Evolutionary conservation across 2,888 invertebrate species (phyloP).

Genomic region (Electrophaes corylata): DNA sequence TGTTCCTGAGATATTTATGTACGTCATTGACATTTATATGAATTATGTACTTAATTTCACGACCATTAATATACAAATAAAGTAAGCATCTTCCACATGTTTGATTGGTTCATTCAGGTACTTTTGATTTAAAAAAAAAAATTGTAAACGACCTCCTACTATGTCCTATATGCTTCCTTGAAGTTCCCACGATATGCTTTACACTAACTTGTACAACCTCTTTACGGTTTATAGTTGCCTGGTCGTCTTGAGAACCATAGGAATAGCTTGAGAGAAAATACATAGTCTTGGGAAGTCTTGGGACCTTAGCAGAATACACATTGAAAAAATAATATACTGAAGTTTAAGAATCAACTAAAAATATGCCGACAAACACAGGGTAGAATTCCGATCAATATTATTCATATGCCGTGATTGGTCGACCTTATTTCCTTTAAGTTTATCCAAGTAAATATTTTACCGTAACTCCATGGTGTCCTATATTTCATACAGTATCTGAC

Average conservation of each 20-base stretch:
- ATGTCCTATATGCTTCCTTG: background rate
- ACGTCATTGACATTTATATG: too few relatives aligned
- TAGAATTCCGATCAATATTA: too few relatives aligned
- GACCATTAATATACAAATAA: too few relatives aligned
- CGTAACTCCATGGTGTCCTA: background rate
- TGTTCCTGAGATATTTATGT: background rate
- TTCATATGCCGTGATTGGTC: too few relatives aligned
- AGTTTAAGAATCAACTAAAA: too few relatives aligned
- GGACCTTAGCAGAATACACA: background rate
- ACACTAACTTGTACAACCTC: slow-evolving; percentile 6
- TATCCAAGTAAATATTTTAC: background rate
- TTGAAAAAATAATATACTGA: background rate
- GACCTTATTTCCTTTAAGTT: background rate
- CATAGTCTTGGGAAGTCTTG: background rate
- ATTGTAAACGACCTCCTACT: background rate
- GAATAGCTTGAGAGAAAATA: slow-evolving; percentile 11
- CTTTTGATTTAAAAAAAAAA: too few relatives aligned
- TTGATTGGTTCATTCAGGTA: background rate
- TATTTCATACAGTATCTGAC: background rate
- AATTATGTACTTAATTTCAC: too few relatives aligned
- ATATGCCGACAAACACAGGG: too few relatives aligned
- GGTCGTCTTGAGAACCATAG: slow-evolving; percentile 24
- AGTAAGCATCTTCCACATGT: background rate
- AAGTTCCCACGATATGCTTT: slow-evolving; percentile 2
- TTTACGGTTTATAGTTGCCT: background rate